Conservation (phyloP, 2,113 vertebrate genomes). For the rat (Rattus norvegicus) region GRCr8 NC_086039.1:77496001-77496500, state of each 20-base stretch:
- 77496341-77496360: background rate
- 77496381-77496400: no score
- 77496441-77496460: background rate
- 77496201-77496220: background rate
- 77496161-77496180: background rate
- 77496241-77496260: background rate
- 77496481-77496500: background rate
- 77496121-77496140: background rate
- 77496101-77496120: background rate
- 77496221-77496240: background rate
- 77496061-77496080: background rate
- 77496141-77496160: background rate
- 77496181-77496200: background rate
- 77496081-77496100: background rate
- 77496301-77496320: background rate
- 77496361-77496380: background rate
- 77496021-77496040: background rate
- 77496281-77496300: background rate
- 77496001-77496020: background rate
- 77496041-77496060: background rate
- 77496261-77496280: background rate
- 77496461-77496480: background rate
- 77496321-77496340: background rate
- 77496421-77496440: background rate
- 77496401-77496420: background rate